Percentiles rank a stretch among this genome's conserved stretches.
Evolutionary conservation across 64 coral and sea anemone genomes (phyloP).

Genomic region (Stichodactyla mertensii): DNA sequence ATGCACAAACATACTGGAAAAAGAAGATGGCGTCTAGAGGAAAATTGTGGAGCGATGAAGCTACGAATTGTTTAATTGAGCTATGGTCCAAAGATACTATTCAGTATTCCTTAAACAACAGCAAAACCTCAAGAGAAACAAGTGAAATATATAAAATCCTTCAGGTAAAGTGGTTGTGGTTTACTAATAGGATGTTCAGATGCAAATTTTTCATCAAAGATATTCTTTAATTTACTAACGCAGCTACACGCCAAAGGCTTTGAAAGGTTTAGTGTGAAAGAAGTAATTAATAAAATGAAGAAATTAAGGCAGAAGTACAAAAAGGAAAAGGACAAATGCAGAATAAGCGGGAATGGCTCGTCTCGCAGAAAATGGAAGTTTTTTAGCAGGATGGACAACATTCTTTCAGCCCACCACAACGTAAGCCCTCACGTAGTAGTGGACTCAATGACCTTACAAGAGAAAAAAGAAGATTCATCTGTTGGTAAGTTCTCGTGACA

Average conservation of each 20-base stretch:
- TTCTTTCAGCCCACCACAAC: not conserved
- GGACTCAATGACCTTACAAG: conserved; percentile 9
- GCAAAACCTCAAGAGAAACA: too few species aligned
- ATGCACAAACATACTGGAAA: too few species aligned
- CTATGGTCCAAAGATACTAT: too few species aligned
- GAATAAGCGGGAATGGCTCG: conserved; percentile 1
- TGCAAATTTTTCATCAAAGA: too few species aligned
- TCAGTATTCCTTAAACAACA: too few species aligned
- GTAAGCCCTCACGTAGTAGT: not conserved
- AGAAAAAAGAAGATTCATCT: conserved; percentile 11
- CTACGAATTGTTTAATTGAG: too few species aligned
- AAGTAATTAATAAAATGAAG: conserved; percentile 7
- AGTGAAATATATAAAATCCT: too few species aligned
- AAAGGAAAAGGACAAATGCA: conserved; percentile 25
- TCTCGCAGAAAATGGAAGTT: not conserved
- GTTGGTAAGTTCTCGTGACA: not conserved
- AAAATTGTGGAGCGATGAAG: too few species aligned
- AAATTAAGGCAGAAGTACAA: conserved; percentile 18
- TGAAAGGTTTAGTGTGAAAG: conserved; percentile 16
- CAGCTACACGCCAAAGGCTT: not conserved
- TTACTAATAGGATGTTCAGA: too few species aligned
- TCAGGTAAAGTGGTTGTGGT: too few species aligned
- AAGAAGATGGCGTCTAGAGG: too few species aligned
- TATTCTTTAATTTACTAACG: too few species aligned
- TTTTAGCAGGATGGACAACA: conserved; percentile 3